Percentiles rank a stretch among this genome's conserved stretches.
Evolutionary conservation across 2,888 invertebrate genomes (phyloP).

Genomic region (Chrysina gloriosa): DNA sequence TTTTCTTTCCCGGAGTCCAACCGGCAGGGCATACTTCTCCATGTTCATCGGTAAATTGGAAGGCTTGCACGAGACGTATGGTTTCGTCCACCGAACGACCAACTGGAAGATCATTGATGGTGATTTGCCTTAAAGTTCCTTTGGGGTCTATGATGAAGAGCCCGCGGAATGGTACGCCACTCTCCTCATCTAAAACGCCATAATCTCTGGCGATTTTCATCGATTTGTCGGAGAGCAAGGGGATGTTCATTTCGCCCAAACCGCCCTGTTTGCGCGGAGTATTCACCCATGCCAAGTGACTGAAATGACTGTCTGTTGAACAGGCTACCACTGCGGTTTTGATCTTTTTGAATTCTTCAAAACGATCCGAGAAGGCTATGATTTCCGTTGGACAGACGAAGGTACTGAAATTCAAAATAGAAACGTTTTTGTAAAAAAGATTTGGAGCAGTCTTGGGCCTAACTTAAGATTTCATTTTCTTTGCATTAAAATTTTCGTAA

Average conservation of each 20-base stretch:
- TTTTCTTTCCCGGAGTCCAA: constrained; percentile 92
- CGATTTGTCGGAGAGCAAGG: constrained; percentile 93
- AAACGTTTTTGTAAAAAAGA: no score
- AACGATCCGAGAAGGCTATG: constrained; percentile 95
- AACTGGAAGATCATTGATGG: constrained; percentile 96
- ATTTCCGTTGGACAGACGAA: constrained; percentile 95
- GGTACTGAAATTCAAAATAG: constrained; percentile 63
- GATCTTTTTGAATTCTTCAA: constrained; percentile 83
- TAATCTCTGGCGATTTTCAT: constrained; percentile 87
- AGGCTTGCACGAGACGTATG: constrained; percentile 93
- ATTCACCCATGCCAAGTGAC: constrained; percentile 97
- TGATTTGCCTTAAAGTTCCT: constrained; percentile 92
- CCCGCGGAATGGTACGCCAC: constrained; percentile 93
- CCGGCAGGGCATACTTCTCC: constrained; percentile 96
- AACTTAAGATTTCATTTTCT: no score
- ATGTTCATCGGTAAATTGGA: constrained; percentile 94
- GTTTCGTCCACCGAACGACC: constrained; percentile 94
- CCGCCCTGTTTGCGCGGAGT: constrained; percentile 95
- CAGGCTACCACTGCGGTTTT: constrained; percentile 89
- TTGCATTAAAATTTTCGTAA: no score
- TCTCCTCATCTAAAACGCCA: constrained; percentile 91
- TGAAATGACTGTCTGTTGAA: constrained; percentile 97
- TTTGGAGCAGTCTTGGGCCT: no score
- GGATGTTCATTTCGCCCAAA: constrained; percentile 93
- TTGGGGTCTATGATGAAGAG: constrained; percentile 94